A percentile compares a stretch with the other conserved stretches of the same genome.
phyloP scores from a whole-genome alignment of 1,140 invertebrate species.

The Hirudo medicinalis region DNA sequence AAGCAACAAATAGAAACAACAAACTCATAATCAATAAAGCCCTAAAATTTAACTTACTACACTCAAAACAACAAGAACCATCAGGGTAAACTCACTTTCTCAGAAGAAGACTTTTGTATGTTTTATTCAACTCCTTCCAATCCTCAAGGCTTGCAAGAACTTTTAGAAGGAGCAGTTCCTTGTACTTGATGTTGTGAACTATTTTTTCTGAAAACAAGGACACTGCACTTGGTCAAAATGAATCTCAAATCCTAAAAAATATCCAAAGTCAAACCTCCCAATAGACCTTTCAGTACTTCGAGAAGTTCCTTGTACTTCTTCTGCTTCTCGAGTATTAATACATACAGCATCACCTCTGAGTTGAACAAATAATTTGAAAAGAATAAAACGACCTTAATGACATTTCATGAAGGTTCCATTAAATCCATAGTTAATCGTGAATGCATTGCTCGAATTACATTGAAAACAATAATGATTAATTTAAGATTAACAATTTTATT shows the following conservation, averaged over 20 bases:
- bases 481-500: too few relatives aligned
- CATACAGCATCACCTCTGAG: conserved; percentile 68
- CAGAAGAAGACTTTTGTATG: conserved; percentile 54
- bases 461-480: too few relatives aligned
- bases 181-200: not conserved
- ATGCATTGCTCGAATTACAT: too few relatives aligned
- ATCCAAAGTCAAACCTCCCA: conserved; percentile 44
- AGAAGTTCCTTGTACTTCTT: conserved; percentile 68
- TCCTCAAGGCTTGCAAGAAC: conserved; percentile 57
- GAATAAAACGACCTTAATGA: too few relatives aligned
- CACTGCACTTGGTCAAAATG: too few relatives aligned
- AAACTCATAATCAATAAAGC: not conserved
- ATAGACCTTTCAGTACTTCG: conserved; percentile 59
- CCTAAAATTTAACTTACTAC: not conserved
- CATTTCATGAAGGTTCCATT: too few relatives aligned
- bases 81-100: conserved; percentile 48
- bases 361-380: not conserved
- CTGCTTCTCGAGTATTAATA: conserved; percentile 73
- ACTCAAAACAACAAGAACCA: not conserved
- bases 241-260: not conserved
- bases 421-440: too few relatives aligned
- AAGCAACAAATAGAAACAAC: not conserved
- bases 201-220: not conserved
- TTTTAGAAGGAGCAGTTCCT: not conserved
- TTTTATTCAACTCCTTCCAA: conserved; percentile 56